Percentiles rank a stretch among this genome's conserved stretches.
phyloP scores from a whole-genome alignment of 2,113 vertebrate genomes.

The Amia ocellicauda region DNA sequence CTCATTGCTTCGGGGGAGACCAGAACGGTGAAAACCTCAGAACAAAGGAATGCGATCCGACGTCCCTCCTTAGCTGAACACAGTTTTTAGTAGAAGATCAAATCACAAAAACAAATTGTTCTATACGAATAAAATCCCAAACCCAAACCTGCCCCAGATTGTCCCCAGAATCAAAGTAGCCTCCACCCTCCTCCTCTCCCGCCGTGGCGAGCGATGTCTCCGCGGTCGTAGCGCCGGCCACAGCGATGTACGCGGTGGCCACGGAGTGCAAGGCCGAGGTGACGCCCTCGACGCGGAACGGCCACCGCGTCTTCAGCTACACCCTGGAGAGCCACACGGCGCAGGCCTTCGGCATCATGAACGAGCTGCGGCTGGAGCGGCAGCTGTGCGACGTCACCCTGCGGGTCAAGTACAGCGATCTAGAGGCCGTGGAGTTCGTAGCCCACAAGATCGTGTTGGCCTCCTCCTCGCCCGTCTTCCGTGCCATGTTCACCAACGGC shows the following conservation, averaged over 20 bases:
- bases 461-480: slow-evolving; percentile 85
- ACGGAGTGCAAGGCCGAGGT: slow-evolving; percentile 88
- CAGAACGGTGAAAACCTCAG: too few species aligned
- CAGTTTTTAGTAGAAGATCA: too few species aligned
- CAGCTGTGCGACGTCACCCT: slow-evolving; percentile 91
- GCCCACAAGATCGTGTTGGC: slow-evolving; percentile 90
- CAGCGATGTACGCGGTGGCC: slow-evolving; percentile 56
- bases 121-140: not conserved
- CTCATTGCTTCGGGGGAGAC: too few species aligned
- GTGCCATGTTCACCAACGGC: slow-evolving; percentile 92
- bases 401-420: slow-evolving; percentile 74
- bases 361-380: slow-evolving; percentile 78
- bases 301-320: slow-evolving; percentile 84
- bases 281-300: slow-evolving; percentile 82
- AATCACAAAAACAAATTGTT: too few species aligned
- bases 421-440: slow-evolving; percentile 74
- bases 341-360: slow-evolving; percentile 86
- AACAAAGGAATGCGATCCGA: too few species aligned
- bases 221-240: slow-evolving; percentile 26
- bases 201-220: slow-evolving; percentile 50
- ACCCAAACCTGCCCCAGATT: slow-evolving; percentile 9
- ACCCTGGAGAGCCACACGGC: slow-evolving; percentile 85
- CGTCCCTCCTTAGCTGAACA: too few species aligned
- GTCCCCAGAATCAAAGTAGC: not conserved
- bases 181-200: not conserved